Evolutionary conservation across 2,113 vertebrate genomes (phyloP), one percentile per base, ranked within the genome.

Genomic region (Indri indri): DNA sequence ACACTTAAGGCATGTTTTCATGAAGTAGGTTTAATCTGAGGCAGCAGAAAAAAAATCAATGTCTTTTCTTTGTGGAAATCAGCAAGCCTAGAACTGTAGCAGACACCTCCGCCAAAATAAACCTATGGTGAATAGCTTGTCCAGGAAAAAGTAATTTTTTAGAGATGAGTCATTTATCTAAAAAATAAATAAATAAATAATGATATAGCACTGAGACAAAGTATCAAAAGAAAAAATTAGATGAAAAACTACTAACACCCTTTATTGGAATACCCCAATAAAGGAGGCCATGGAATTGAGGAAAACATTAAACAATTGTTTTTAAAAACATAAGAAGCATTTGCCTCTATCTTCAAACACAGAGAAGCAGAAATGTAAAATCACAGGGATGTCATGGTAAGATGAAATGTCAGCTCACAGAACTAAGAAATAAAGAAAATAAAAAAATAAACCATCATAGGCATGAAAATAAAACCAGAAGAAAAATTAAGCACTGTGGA

Each of bases 131-230:
- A 70, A 47, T 83, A 8, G 30, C 52, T 77, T 86, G 57, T 81
- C 12, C 30, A 45, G 66, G 30, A 71, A 59, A 77, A 65, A 89
- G n/a, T 42, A 12, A 52, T 50, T 61, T 81, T 90, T 57, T 63
- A 63, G 68, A 63, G 30, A 61, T 79, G 52, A 89, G 34, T 83
- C 76, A 52, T n/a, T 97, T 94, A 91, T 71, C 82, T 81, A 37
- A 91, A 73, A 93, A 80, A 20, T 50, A 42, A 42, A 42, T 42
- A 42, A 42, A 42, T 42, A 42, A 42, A 57, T 88, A 61, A 80
- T 4, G 63, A 47, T 90, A 34, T 17, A 95, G 37, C 14, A 93
- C 25, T 66, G 30, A 92, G 30, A 85, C 52, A 59, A 57, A 84
- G n/a, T 76, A 42, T 70, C 27, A 81, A 5, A 63, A 73, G 13